These are phyloP conservation scores for Coelopa pilipes DNA, from an alignment of 2,888 invertebrate species.

Conservation along the genomic window DNA sequence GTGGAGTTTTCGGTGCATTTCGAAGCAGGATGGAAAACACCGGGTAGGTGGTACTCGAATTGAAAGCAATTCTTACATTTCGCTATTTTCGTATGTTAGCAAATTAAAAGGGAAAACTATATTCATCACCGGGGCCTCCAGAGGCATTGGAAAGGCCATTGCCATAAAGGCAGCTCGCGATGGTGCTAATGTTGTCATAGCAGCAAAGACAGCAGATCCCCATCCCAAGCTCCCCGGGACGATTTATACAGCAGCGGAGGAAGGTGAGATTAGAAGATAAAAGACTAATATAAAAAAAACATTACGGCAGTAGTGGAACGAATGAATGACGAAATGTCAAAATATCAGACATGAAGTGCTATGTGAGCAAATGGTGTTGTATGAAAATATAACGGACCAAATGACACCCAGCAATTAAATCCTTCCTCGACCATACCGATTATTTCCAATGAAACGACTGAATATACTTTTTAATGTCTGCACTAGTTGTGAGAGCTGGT, in stretches of 20 bases:
- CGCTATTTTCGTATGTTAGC: constrained; percentile 41
- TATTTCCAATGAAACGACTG: too few relatives aligned
- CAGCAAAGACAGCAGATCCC: constrained; percentile 87
- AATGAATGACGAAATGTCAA: too few relatives aligned
- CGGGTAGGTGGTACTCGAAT: constrained; percentile 1
- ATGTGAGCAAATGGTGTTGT: too few relatives aligned
- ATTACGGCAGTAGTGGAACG: too few relatives aligned
- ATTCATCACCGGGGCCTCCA: constrained; percentile 95
- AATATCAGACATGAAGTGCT: too few relatives aligned
- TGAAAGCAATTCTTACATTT: not conserved
- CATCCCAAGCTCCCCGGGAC: constrained; percentile 76
- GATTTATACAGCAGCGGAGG: constrained; percentile 85
- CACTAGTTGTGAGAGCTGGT: constrained; percentile 79
- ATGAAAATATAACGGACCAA: too few relatives aligned
- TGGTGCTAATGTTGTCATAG: constrained; percentile 87
- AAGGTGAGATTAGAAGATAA: constrained; percentile 69
- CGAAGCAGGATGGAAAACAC: constrained; percentile 16
- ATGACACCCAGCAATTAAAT: too few relatives aligned
- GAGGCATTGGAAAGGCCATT: constrained; percentile 95
- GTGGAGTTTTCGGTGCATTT: not conserved
- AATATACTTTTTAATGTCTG: too few relatives aligned
- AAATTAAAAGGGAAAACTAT: constrained; percentile 85
- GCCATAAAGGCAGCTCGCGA: constrained; percentile 89
- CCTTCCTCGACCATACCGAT: too few relatives aligned
- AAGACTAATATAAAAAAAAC: not conserved